A percentile compares a stretch with the other conserved stretches of the same genome.
phyloP scores from a whole-genome alignment of 2,113 vertebrate genomes.

The Plecturocebus donacophilus region DNA sequence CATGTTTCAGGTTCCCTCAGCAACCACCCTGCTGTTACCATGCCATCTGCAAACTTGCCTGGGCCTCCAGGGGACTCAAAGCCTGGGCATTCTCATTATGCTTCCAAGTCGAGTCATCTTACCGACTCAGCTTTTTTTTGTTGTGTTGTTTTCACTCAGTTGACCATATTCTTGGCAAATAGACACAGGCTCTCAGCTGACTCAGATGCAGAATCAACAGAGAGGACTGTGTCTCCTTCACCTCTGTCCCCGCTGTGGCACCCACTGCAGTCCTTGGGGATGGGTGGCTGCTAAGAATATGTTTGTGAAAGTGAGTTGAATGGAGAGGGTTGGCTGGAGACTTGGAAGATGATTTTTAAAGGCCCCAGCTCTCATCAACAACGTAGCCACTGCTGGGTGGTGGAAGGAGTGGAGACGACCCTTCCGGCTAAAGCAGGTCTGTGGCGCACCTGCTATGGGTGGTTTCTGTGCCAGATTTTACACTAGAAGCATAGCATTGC shows the following conservation, averaged over 20 bases:
- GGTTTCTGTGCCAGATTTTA: background rate
- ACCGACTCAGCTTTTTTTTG: background rate
- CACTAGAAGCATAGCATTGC: background rate
- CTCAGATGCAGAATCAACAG: constrained; percentile 27
- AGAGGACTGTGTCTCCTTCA: background rate
- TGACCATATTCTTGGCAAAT: constrained; percentile 37
- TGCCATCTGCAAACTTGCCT: constrained; percentile 19
- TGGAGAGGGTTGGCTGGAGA: background rate
- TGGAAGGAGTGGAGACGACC: background rate
- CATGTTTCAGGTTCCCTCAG: constrained; percentile 43
- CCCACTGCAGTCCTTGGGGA: background rate
- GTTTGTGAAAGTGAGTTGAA: background rate
- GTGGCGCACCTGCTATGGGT: background rate
- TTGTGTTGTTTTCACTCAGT: background rate
- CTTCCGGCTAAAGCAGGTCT: background rate
- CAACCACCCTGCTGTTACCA: constrained; percentile 14
- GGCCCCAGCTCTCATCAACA: background rate
- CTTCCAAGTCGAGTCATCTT: background rate
- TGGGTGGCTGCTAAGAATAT: background rate
- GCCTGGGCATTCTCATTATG: background rate
- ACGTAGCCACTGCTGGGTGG: too few relatives aligned
- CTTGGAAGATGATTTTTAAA: background rate
- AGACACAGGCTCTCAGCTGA: constrained; percentile 21
- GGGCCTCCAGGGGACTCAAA: background rate
- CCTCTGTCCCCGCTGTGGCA: background rate